Evolutionary conservation across 2,888 invertebrate species (phyloP), one percentile per base, ranked within the genome.

Genomic region (Coleophora flavipennella): DNA sequence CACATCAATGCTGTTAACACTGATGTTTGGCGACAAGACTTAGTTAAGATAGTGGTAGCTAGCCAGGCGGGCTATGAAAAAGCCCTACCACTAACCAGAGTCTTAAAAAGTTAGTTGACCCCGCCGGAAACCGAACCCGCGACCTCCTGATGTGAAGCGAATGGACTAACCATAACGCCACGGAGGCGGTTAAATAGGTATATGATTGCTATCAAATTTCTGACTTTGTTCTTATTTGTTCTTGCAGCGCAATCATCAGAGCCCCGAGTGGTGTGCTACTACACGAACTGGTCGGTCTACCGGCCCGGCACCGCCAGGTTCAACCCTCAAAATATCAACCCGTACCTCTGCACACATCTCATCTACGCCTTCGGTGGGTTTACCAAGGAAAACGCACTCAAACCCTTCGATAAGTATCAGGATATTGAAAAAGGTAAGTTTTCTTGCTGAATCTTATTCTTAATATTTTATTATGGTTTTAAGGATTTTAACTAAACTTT

Each of bases 371-470:
- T 96, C 69, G 96, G 95, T 38, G 95, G 95, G 13, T 93, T 96
- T 68, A 95, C 94, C 45, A 94, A 94, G 73, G 95, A 96, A 65
- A 95, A 95, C 74, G 91, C 93, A 12, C 86, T 97, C 55, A 94
- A 94, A 55, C 95, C 96, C 1, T 96, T 95, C 67, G 96, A 97
- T 79, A 95, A 96, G 67, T 96, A 96, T 70, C 96, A 96, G 81
- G 96, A 97, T 69, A 92, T 96, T 62, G 96, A 96, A 66, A 95
- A 96, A 90, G 96, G 96, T 95, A 66, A 65, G 62, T 43, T 29
- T 8, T 20, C 20, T 20, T 20, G 20, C n/a, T n/a, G n/a, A n/a
- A n/a, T n/a, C n/a, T n/a, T n/a, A n/a, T n/a, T n/a, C n/a, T n/a
- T n/a, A n/a, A n/a, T n/a, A n/a, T n/a, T n/a, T n/a, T n/a, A 9